Conservation (phyloP, 1,140 invertebrate species). For the Hypsibius dujardini region DNA sequence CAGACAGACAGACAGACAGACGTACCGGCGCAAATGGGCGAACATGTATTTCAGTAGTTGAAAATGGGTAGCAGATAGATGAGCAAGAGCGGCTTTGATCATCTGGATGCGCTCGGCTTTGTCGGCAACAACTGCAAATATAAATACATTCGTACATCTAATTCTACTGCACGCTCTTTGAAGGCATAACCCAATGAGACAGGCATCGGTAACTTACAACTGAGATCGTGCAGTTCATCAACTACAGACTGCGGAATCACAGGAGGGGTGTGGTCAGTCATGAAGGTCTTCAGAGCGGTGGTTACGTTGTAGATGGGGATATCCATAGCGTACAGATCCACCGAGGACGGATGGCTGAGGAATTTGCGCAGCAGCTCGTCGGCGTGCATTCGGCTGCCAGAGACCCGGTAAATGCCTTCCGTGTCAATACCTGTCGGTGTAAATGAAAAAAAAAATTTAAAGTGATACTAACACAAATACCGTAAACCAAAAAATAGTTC, state of each 20-base stretch:
- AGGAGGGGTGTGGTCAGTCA: constrained; percentile 74
- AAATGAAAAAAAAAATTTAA: background rate
- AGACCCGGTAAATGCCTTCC: constrained; percentile 83
- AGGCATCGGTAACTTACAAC: constrained; percentile 40
- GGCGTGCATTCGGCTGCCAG: constrained; percentile 80
- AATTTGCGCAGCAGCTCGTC: constrained; percentile 76
- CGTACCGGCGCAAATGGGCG: constrained; percentile 8
- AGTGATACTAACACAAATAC: background rate
- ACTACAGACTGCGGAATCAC: constrained; percentile 71
- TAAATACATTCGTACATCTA: background rate
- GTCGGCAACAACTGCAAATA: background rate
- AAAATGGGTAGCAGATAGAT: background rate
- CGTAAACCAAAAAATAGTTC: background rate
- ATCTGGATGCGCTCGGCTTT: background rate
- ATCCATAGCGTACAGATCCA: constrained; percentile 42
- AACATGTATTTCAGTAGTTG: constrained; percentile 7
- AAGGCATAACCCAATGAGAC: background rate
- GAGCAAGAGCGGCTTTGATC: constrained; percentile 5
- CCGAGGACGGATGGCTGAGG: constrained; percentile 44
- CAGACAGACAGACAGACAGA: background rate
- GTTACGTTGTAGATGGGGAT: constrained; percentile 88
- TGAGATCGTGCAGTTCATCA: constrained; percentile 74
- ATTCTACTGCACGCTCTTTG: constrained; percentile 3
- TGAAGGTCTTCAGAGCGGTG: constrained; percentile 88
- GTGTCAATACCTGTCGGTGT: constrained; percentile 56